These are phyloP conservation scores for Drepanosiphum platanoidis DNA, from an alignment of 2,888 invertebrate genomes.

Conservation along the genomic window DNA sequence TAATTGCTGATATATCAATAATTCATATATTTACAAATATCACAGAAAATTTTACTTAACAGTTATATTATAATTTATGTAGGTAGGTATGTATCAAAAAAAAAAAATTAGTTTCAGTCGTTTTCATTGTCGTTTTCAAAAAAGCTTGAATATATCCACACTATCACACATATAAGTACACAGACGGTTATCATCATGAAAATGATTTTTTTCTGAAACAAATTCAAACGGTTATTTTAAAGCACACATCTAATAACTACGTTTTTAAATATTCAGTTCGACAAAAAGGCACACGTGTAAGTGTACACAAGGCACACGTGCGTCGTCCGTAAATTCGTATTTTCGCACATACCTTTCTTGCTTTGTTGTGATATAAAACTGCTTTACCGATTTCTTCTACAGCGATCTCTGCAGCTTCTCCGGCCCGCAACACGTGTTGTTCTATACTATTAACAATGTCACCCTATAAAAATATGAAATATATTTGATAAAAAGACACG, in stretches of 20 bases:
- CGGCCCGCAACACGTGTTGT: slow-evolving; percentile 72
- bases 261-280: neutral
- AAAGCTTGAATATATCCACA: slow-evolving; percentile 33
- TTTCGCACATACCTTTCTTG: slow-evolving; percentile 67
- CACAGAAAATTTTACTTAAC: slow-evolving; percentile 51
- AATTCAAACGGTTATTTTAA: neutral
- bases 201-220: slow-evolving; percentile 64
- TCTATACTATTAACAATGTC: slow-evolving; percentile 74
- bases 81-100: no score
- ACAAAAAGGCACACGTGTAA: neutral
- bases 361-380: slow-evolving; percentile 72
- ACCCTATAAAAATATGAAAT: slow-evolving; percentile 68
- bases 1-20: neutral
- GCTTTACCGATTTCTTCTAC: slow-evolving; percentile 72
- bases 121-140: slow-evolving; percentile 34
- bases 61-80: no score
- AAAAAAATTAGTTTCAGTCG: slow-evolving; percentile 41
- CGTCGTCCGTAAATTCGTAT: neutral
- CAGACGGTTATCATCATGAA: slow-evolving; percentile 50
- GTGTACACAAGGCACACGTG: neutral
- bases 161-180: slow-evolving; percentile 14
- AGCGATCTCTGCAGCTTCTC: slow-evolving; percentile 72
- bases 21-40: slow-evolving; percentile 42
- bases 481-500: slow-evolving; percentile 5
- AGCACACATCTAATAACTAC: neutral